Percentiles rank a stretch among this genome's conserved stretches.
Evolutionary conservation across 2,797 vertebrate species (phyloP).

Genomic region (Chiroxiphia lanceolata): DNA sequence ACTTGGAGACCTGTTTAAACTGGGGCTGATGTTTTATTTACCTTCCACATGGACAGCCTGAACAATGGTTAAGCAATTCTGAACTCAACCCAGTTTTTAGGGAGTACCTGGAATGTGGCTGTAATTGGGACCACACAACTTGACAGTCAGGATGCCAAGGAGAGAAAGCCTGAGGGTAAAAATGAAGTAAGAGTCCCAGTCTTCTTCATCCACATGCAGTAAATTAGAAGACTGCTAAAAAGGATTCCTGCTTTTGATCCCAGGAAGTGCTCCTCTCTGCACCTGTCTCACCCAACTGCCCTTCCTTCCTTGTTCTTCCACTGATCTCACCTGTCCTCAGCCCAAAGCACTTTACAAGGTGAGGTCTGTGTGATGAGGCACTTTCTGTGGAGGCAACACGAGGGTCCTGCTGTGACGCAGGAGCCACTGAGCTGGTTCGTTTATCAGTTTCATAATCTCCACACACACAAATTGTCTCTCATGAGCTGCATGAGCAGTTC

Average conservation of each 20-base stretch:
- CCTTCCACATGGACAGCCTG: background rate
- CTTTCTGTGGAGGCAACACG: background rate
- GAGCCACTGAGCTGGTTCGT: background rate
- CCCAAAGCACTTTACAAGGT: background rate
- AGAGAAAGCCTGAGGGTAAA: background rate
- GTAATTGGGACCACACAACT: background rate
- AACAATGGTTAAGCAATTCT: background rate
- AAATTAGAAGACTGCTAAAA: background rate
- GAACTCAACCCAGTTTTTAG: background rate
- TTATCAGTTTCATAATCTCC: conserved; percentile 10
- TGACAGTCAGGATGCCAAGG: background rate
- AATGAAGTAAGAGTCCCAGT: background rate
- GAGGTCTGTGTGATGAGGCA: background rate
- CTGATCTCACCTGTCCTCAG: background rate
- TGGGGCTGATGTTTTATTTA: background rate
- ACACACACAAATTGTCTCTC: background rate
- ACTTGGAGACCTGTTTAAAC: background rate
- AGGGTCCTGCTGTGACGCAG: background rate
- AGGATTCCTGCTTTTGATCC: background rate
- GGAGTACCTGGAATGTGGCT: background rate
- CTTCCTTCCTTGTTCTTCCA: background rate
- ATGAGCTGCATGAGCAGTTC: conserved; percentile 6
- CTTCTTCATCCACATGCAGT: background rate
- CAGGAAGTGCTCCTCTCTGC: background rate
- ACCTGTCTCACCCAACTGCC: background rate